Percentiles rank a stretch among this genome's conserved stretches.
phyloP scores from a whole-genome alignment of 2,888 invertebrate genomes.

The Ophion obscuratus region DNA sequence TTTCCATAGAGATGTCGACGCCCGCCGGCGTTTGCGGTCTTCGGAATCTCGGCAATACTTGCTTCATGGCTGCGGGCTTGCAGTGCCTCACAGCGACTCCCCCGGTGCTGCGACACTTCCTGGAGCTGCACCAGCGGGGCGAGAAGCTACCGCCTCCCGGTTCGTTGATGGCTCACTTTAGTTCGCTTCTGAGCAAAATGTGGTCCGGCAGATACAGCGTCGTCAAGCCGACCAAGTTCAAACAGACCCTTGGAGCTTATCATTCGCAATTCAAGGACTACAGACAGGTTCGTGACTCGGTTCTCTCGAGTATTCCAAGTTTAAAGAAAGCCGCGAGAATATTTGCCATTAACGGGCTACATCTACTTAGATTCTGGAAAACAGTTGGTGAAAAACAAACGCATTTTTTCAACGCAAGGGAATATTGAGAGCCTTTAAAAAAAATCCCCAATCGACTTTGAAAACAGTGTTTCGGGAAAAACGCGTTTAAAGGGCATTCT shows the following conservation, averaged over 20 bases:
- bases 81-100: conserved; percentile 86
- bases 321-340: background rate
- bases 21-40: conserved; percentile 86
- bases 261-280: conserved; percentile 88
- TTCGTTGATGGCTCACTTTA: conserved; percentile 85
- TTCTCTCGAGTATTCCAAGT: no score
- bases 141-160: conserved; percentile 80
- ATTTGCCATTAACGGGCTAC: background rate
- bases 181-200: conserved; percentile 85
- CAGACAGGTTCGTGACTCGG: conserved; percentile 84
- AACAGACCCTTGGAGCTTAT: conserved; percentile 86
- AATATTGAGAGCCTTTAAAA: no score
- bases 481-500: no score
- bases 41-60: conserved; percentile 86
- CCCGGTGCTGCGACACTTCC: conserved; percentile 85
- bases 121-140: conserved; percentile 79
- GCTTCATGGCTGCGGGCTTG: conserved; percentile 86
- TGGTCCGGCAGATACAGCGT: conserved; percentile 86
- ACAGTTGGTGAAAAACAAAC: no score
- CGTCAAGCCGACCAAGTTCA: conserved; percentile 86
- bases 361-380: no score
- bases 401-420: no score
- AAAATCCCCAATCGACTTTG: no score
- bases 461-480: no score
- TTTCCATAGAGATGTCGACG: conserved; percentile 73